A percentile compares a stretch with the other conserved stretches of the same genome.
These are phyloP conservation scores for Gryllus bimaculatus DNA, from an alignment of 1,140 invertebrate species.

Conservation along the genomic window DNA sequence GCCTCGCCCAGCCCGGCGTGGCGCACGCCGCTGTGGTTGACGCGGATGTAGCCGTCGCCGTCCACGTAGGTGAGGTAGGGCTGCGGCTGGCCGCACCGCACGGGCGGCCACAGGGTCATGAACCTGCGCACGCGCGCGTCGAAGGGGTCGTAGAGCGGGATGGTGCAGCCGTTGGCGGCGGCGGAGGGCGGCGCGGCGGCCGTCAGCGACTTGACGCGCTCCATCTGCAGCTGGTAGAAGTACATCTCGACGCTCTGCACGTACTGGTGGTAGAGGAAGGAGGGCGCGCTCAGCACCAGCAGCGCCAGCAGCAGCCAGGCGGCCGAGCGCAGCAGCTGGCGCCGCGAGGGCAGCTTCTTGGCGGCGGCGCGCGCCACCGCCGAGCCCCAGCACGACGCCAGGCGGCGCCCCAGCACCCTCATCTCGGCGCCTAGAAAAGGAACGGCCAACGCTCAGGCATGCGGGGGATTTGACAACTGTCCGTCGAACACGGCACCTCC, in stretches of 20 bases:
- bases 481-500: no score
- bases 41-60: slow-evolving; percentile 14
- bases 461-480: no score
- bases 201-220: neutral
- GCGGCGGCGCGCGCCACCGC: no score
- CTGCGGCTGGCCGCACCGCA: slow-evolving; percentile 14
- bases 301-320: no score
- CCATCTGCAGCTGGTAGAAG: slow-evolving; percentile 15
- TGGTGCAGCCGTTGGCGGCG: neutral
- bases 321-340: no score
- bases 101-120: neutral
- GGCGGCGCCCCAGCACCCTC: no score
- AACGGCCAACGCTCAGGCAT: no score
- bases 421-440: no score
- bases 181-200: no score
- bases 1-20: neutral
- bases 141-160: slow-evolving; percentile 20
- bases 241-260: neutral
- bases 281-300: neutral
- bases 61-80: slow-evolving; percentile 20
- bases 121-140: slow-evolving; percentile 12
- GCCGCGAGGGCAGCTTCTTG: no score
- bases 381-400: no score
- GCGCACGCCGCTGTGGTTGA: slow-evolving; percentile 11
- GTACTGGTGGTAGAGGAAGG: slow-evolving; percentile 11